Evolutionary conservation across 2,113 vertebrate species (phyloP), one percentile per base, ranked within the genome.

Genomic region (Anser brachyrhynchus): DNA sequence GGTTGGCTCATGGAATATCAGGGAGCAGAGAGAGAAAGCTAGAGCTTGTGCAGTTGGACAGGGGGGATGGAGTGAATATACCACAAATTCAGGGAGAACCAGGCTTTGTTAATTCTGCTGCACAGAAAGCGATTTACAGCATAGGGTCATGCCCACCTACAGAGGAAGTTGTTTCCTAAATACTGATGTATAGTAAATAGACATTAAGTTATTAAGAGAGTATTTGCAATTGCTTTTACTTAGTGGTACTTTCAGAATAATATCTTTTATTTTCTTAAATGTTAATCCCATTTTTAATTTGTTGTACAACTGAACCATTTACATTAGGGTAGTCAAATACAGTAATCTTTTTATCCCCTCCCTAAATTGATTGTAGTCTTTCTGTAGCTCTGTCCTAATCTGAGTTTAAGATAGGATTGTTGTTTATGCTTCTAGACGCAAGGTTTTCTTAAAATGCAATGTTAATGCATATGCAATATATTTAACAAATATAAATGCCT

Each of bases 351-450:
- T 72, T 85, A 25, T 64, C 9, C 54, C 20, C 18, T 58, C 21
- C 80, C 3, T 77, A 76, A 73, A 77, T 51, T 11, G 35, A 28
- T 21, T 55, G 14, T 66, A 41, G n/a, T 86, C 16, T 89, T 39
- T 58, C 25, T 77, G 52, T 67, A 67, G 10, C 5, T 86, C 13
- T n/a, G 11, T 87, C 37, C 35, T 78, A 46, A 84, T 37, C 25
- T n/a, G n/a, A 80, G 6, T 86, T 62, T 91, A 84, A 89, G 59
- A 33, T 41, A 11, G 11, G 13, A 49, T 59, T 8, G 16, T 74
- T 89, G 23, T n/a, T 80, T 77, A n/a, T 0, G 0, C 12, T 70
- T 74, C 23, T 54, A 28, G 5, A 73, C 0, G 0, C 1, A 5
- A 51, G n/a, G 71, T 70, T 72, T 71, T 76, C 79, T 44, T 77